Percentiles rank a stretch among this genome's conserved stretches.
Conservation (phyloP, 2,888 invertebrate species). For the Blastobasis adustella region DNA sequence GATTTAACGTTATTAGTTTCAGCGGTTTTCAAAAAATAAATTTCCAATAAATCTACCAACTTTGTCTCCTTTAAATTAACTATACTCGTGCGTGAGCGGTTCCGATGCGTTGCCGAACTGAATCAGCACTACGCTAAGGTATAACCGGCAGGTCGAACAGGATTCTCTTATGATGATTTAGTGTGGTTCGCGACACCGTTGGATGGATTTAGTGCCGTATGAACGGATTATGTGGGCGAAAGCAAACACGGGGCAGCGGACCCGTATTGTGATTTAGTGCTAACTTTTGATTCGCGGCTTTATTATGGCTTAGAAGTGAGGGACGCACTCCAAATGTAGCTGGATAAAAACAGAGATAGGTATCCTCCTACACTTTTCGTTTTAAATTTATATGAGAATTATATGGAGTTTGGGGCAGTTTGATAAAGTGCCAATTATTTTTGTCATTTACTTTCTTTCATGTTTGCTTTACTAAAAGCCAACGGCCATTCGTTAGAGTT, state of each 20-base stretch:
- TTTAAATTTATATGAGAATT: neutral
- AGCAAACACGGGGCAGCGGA: conserved; percentile 70
- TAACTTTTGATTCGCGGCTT: conserved; percentile 71
- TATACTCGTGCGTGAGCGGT: neutral
- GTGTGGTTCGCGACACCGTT: conserved; percentile 58
- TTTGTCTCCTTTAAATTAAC: conserved; percentile 17
- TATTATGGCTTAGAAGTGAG: conserved; percentile 50
- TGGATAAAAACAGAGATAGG: conserved; percentile 11
- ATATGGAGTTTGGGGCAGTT: neutral
- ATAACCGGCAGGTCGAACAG: conserved; percentile 33
- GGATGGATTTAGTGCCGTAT: conserved; percentile 73
- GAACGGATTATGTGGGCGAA: conserved; percentile 75
- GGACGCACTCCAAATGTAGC: conserved; percentile 35
- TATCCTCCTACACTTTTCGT: neutral
- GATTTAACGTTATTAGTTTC: conserved; percentile 38
- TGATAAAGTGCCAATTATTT: conserved; percentile 1
- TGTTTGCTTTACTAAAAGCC: neutral
- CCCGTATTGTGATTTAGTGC: conserved; percentile 69
- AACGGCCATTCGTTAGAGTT: neutral
- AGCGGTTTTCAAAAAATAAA: neutral
- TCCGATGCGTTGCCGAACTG: conserved; percentile 33
- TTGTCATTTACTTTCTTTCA: neutral
- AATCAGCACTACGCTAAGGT: conserved; percentile 14
- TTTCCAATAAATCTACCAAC: conserved; percentile 10
- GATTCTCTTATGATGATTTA: conserved; percentile 75